Conservation (phyloP, 2,888 invertebrate genomes). For the Balanococcus diminutus region DNA sequence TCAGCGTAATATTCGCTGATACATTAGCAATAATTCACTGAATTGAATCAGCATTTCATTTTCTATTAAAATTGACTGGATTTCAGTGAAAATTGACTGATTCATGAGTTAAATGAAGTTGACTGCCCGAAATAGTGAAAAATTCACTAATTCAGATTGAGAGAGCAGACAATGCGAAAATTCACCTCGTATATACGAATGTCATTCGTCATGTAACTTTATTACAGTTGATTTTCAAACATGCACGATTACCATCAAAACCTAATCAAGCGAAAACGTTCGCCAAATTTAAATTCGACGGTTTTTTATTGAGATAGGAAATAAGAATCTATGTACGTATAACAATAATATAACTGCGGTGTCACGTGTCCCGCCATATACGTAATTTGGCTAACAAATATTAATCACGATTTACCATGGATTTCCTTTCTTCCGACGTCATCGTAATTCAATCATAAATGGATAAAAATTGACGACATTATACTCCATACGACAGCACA, state of each 20-base stretch:
- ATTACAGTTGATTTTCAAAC: slow-evolving; percentile 3
- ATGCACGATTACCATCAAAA: neutral
- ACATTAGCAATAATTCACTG: no score
- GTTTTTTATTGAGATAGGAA: neutral
- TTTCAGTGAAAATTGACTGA: no score
- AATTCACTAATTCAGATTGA: no score
- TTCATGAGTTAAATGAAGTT: no score
- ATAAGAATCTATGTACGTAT: neutral
- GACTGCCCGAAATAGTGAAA: no score
- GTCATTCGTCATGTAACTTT: slow-evolving; percentile 6
- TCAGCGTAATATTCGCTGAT: no score
- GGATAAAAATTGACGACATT: neutral
- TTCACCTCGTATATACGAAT: neutral
- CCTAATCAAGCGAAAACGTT: slow-evolving; percentile 27
- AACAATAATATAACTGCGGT: neutral
- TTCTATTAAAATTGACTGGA: no score
- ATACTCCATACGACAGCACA: no score
- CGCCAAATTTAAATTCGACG: neutral
- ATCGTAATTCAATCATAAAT: neutral
- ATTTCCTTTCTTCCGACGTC: neutral
- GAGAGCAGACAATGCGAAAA: slow-evolving; percentile 22
- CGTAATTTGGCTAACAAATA: neutral
- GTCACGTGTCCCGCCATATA: neutral
- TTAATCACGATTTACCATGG: neutral
- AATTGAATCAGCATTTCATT: no score